phyloP scores from a whole-genome alignment of 2,113 vertebrate genomes.

The Spilogale gracilis region DNA sequence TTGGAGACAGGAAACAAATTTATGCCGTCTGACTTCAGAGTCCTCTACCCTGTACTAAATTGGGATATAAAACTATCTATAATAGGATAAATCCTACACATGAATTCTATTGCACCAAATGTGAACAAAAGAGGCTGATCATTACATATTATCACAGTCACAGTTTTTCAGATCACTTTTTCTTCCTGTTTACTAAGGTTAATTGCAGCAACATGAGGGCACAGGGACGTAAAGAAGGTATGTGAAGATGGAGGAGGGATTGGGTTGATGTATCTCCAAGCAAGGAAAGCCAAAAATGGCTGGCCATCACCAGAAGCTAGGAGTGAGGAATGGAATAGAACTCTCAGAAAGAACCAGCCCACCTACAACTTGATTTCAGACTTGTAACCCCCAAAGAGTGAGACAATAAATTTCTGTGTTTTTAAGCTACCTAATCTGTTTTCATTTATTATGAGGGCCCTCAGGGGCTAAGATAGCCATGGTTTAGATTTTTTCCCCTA shows the following conservation, averaged over 20 bases:
- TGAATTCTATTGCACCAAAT: not conserved
- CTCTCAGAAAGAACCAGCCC: not conserved
- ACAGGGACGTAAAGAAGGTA: accelerated
- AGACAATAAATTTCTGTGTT: not conserved
- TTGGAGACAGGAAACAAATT: not conserved
- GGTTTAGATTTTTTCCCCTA: not conserved
- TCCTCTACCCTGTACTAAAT: not conserved
- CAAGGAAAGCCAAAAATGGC: not conserved
- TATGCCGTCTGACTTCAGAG: not conserved
- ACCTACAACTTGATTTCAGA: not conserved
- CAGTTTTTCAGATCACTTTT: not conserved
- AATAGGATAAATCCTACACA: not conserved
- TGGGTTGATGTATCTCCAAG: not conserved
- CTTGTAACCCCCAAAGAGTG: not conserved
- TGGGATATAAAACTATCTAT: not conserved
- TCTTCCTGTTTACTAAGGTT: not conserved
- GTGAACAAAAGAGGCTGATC: not conserved
- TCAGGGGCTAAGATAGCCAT: not conserved
- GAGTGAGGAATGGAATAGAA: not conserved
- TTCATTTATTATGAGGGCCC: not conserved
- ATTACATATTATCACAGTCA: not conserved
- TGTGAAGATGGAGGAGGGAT: not conserved
- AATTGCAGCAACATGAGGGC: not conserved
- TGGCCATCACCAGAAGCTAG: not conserved
- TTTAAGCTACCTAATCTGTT: not conserved